phyloP scores from a whole-genome alignment of 2,797 vertebrate species.

The Todus mexicanus region DNA sequence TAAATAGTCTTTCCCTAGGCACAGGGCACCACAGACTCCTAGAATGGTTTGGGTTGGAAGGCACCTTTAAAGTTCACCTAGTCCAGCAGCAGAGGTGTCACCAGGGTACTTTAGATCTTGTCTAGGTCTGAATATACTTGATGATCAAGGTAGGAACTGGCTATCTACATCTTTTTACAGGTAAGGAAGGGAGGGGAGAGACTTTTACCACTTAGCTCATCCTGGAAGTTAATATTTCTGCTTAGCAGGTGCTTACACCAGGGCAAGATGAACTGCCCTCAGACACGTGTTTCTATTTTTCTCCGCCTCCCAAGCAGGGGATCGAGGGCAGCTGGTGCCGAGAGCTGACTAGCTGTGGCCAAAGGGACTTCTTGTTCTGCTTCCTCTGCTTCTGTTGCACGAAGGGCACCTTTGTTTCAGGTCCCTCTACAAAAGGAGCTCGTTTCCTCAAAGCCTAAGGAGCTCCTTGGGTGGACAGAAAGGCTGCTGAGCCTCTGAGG shows the following conservation, averaged over 20 bases:
- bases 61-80: no score
- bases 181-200: background rate
- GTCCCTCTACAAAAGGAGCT: background rate
- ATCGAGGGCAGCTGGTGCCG: background rate
- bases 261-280: background rate
- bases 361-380: background rate
- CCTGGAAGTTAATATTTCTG: background rate
- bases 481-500: background rate
- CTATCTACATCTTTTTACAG: background rate
- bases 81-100: background rate
- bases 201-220: background rate
- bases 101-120: background rate
- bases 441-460: background rate
- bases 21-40: background rate
- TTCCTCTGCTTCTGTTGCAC: background rate
- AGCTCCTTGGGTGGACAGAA: background rate
- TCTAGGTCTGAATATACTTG: background rate
- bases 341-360: background rate
- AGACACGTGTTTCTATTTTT: rapidly evolving
- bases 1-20: background rate
- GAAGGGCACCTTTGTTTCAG: background rate
- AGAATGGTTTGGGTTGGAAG: background rate
- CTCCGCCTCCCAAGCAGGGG: background rate
- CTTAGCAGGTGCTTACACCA: background rate
- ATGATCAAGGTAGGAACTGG: background rate